Base-by-base conservation (phyloP, 2,113 vertebrate species). In the Dascyllus trimaculatus region DNA sequence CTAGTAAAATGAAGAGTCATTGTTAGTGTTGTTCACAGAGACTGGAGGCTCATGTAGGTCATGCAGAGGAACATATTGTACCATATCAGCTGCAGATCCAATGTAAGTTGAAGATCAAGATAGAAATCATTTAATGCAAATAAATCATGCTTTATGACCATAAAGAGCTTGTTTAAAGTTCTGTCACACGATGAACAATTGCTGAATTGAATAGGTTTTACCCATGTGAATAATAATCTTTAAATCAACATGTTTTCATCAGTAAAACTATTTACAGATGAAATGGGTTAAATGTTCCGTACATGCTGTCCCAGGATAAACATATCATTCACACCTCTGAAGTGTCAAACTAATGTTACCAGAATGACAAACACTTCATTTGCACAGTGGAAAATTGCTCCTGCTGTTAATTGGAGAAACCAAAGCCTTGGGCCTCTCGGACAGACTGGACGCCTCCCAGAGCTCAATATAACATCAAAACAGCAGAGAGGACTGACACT, bases 341-440 rank as follows among this genome's bases (percentile, higher is more conserved):
- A 26, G 52, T 73, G 60, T 71, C 66, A 75, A 67, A 78, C 5
- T 48, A 35, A 45, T 24, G 61, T 10, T 57, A 32, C 69, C 75
- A 54, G 49, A 58, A 63, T 49, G 51, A 45, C 51, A 87, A 78
- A 79, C 35, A 78, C 59, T 62, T 56, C 4, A 70, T 80, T 68
- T 80, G 24, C 69, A 72, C 57, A 69, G 43, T 35, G 45, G 62
- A 75, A 80, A 74, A 61, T 65, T 58, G 43, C 70, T 52, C 26
- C 17, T 40, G 73, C 14, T 0, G 53, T 78, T 78, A 66, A 62
- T n/a, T 62, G 15, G 60, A 66, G 80, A 83, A 66, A 70, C 53
- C 49, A 19, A 40, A 71, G 40, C 68, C 59, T 21, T 24, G 18
- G 8, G 32, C 2, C n/a, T 4, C 13, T n/a, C 0, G 13, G 18